Percentiles rank a stretch among this genome's conserved stretches.
Evolutionary conservation across 1,140 invertebrate species (phyloP).

Genomic region (Caerostris darwini): DNA sequence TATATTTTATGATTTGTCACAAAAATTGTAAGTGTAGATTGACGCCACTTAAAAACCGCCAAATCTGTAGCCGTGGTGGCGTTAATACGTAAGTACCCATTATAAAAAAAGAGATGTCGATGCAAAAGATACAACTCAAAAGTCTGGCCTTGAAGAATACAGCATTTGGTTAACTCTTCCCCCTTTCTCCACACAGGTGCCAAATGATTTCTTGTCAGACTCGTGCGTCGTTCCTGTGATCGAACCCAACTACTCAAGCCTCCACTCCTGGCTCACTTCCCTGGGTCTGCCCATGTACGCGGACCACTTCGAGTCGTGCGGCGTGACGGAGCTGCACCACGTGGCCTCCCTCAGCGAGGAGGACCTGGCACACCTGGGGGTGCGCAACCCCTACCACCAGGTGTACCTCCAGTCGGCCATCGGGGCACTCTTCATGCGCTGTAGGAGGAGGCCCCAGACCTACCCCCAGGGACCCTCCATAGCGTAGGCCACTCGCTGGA

Average conservation of each 20-base stretch:
- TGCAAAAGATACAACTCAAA: no score
- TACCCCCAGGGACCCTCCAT: conserved; percentile 67
- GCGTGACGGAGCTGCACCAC: conserved; percentile 57
- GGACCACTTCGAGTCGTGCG: conserved; percentile 49
- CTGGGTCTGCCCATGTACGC: conserved; percentile 83
- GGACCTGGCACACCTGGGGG: conserved; percentile 54
- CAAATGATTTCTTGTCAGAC: conserved; percentile 82
- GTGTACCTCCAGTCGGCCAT: conserved; percentile 68
- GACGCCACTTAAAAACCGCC: no score
- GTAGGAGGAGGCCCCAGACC: conserved; percentile 60
- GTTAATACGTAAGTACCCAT: no score
- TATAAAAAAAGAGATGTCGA: no score
- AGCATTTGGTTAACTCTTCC: background rate
- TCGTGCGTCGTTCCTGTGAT: conserved; percentile 80
- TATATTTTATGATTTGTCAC: no score
- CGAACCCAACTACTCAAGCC: conserved; percentile 81
- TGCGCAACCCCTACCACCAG: conserved; percentile 63
- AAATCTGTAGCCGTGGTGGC: no score
- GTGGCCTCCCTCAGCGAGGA: conserved; percentile 29
- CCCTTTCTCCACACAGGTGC: conserved; percentile 80
- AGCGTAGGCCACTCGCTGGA: conserved; percentile 27
- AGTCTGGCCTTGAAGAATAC: no score
- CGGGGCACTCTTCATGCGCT: conserved; percentile 57
- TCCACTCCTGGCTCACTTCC: conserved; percentile 81
- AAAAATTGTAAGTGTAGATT: no score